A percentile compares a stretch with the other conserved stretches of the same genome.
Conservation (phyloP, 2,113 vertebrate species). For the Chloropsis cyanopogon region DNA sequence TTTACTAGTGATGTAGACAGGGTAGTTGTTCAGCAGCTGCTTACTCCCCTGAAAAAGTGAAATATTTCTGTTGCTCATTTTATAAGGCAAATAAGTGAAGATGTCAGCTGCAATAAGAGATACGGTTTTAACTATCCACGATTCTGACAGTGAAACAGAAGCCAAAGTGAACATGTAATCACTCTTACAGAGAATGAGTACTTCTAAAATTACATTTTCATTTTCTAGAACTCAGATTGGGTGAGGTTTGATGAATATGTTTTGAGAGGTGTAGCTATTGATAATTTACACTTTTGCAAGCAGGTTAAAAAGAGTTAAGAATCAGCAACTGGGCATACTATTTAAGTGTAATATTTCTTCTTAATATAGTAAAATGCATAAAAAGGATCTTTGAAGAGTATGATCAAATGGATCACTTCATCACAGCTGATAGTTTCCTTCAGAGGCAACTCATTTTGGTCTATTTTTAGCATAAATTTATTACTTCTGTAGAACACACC, state of each 20-base stretch:
- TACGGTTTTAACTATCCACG: background rate
- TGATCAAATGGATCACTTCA: conserved; percentile 73
- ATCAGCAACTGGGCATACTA: conserved; percentile 54
- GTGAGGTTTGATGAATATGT: conserved; percentile 57
- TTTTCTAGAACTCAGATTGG: conserved; percentile 64
- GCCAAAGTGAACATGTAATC: conserved; percentile 30
- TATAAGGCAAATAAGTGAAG: conserved; percentile 21
- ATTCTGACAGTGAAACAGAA: conserved; percentile 40
- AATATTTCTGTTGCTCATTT: conserved; percentile 51
- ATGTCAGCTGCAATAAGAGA: conserved; percentile 61
- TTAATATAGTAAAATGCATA: conserved; percentile 68
- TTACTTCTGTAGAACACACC: conserved; percentile 40
- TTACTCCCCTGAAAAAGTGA: conserved; percentile 88
- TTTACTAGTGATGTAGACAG: conserved; percentile 98
- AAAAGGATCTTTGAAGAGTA: conserved; percentile 68
- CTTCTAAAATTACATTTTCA: conserved; percentile 71
- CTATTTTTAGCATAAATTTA: conserved; percentile 61
- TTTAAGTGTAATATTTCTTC: conserved; percentile 71
- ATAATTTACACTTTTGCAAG: conserved; percentile 67
- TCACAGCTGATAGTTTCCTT: conserved; percentile 29
- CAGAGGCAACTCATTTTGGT: conserved; percentile 47
- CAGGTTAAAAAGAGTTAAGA: conserved; percentile 71
- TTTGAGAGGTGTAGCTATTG: conserved; percentile 62
- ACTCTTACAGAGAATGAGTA: conserved; percentile 52
- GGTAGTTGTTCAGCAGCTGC: conserved; percentile 97